Percentiles rank a stretch among this genome's conserved stretches.
Evolutionary conservation across 1,140 invertebrate species (phyloP).

Genomic region (Penaeus chinensis): DNA sequence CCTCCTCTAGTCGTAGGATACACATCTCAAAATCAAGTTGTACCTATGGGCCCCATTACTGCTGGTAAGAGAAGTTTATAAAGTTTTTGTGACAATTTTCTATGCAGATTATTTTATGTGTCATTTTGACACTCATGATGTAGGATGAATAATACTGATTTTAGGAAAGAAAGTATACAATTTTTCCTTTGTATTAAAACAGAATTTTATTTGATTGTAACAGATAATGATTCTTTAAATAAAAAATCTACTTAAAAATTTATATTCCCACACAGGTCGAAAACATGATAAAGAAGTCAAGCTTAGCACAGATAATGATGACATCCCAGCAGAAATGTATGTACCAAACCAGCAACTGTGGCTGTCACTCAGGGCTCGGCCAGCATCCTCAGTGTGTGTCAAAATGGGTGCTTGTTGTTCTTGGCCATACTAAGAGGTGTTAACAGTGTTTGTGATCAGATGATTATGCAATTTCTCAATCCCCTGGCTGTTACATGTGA

Average conservation of each 20-base stretch:
- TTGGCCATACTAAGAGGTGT: conserved; percentile 58
- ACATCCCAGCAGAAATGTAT: conserved; percentile 84
- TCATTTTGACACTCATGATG: not conserved
- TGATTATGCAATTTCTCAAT: too few relatives aligned
- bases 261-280: conserved; percentile 34
- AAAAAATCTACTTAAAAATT: not conserved
- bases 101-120: not conserved
- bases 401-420: conserved; percentile 62
- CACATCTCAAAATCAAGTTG: conserved; percentile 63
- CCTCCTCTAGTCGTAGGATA: conserved; percentile 78
- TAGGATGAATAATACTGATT: too few relatives aligned
- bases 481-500: too few relatives aligned
- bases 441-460: too few relatives aligned
- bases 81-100: too few relatives aligned
- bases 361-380: conserved; percentile 76
- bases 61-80: conserved; percentile 68
- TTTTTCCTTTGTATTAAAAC: too few relatives aligned
- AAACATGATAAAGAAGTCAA: conserved; percentile 62
- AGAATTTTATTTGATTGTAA: too few relatives aligned
- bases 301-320: conserved; percentile 57
- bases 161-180: too few relatives aligned
- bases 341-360: conserved; percentile 89
- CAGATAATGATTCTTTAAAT: too few relatives aligned
- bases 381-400: conserved; percentile 66
- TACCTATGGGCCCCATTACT: conserved; percentile 70